Base-by-base conservation (phyloP, 2,888 invertebrate species). In the Meandrusa payeni region DNA sequence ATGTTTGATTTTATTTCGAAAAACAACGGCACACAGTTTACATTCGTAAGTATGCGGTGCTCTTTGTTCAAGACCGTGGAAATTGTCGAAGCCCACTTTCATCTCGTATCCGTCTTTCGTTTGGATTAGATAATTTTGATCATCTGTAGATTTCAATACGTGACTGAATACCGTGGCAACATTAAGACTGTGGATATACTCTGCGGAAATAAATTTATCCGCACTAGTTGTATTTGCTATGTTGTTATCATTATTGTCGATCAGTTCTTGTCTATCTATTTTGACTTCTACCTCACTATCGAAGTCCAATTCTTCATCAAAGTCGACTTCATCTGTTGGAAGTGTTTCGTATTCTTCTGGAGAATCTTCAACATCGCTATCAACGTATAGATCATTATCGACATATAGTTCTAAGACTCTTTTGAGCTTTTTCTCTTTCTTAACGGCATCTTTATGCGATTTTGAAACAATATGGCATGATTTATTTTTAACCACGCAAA, bases 31-130 rank as follows among this genome's bases (percentile, higher is more conserved):
- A 20, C 40, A 41, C 2, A 41, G 32, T 17, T 12, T 31, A 12
- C 40, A 41, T 26, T 12, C 3, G 1, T 32, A 32, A 6, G 17
- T 9, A 6, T 13, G 15, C 6, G 24, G 19, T 1, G 2, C 32
- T 0, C 12, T 5, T 9, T 41, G 10, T 7, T 24, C 31, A 7
- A 41, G 17, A 12, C 32, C 24, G 24, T 41, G 40, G 23, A 24
- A 41, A 12, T 26, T 17, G 9, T 32, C 3, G 2, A 24, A 24
- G 2, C 26, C 11, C n/a, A 41, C 40, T 1, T 20, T 41, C 5
- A 32, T 12, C 2, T 7, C 6, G 7, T n/a, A 11, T 5, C 24
- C 32, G 6, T 24, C 31, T 32, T 20, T 28, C 3, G 28, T 39
- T 5, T 29, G 7, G 1, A 39, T 22, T 1, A 22, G 3, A 9